Evolutionary conservation across 2,797 vertebrate genomes (phyloP).

Genomic region (Gambelia wislizenii): DNA sequence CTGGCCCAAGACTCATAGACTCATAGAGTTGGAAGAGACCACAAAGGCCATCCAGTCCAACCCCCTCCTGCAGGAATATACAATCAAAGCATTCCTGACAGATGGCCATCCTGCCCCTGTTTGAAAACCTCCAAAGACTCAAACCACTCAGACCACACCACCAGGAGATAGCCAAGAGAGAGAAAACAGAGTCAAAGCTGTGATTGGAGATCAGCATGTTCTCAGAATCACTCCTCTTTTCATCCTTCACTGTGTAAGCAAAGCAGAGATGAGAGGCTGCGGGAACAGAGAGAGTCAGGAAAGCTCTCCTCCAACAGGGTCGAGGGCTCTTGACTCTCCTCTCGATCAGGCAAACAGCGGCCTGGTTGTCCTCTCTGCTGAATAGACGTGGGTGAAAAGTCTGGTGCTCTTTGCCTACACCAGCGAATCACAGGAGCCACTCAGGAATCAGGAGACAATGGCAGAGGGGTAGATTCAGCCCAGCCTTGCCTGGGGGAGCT

Average conservation of each 20-base stretch:
- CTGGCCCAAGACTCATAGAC: too few species aligned
- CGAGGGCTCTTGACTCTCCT: background rate
- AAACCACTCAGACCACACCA: too few species aligned
- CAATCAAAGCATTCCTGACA: too few species aligned
- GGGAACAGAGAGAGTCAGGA: background rate
- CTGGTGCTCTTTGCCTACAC: background rate
- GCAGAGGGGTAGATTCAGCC: background rate
- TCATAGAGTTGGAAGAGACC: too few species aligned
- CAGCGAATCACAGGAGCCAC: fast-evolving
- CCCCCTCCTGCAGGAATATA: too few species aligned
- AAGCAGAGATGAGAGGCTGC: background rate
- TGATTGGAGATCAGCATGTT: background rate
- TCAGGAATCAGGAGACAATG: too few species aligned
- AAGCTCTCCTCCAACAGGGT: background rate
- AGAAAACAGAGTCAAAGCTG: background rate
- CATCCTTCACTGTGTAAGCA: background rate
- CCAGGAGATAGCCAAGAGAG: too few species aligned
- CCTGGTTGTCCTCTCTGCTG: background rate
- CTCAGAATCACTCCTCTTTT: fast-evolving
- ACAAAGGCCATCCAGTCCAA: too few species aligned
- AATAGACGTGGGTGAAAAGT: background rate
- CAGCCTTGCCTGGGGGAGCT: background rate
- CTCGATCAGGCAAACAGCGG: background rate
- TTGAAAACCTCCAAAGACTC: too few species aligned
- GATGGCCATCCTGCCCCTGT: too few species aligned